Evolutionary conservation across 2,113 vertebrate species (phyloP).

Genomic region (Nematolebias whitei): DNA sequence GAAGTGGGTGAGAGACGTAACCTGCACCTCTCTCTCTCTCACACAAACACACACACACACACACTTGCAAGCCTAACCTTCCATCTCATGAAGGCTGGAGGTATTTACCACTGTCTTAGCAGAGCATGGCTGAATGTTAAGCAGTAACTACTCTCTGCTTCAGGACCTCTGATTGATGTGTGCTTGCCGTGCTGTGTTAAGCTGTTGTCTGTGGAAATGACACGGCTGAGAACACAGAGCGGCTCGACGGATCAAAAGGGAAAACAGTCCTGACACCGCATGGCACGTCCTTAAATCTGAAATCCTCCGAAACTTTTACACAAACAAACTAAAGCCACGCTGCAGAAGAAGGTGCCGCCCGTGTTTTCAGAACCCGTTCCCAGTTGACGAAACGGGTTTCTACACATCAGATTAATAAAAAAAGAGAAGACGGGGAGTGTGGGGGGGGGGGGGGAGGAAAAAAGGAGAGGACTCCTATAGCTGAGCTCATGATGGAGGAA

Average conservation of each 20-base stretch:
- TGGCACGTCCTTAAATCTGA: slow-evolving; percentile 58
- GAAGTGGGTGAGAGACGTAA: slow-evolving; percentile 43
- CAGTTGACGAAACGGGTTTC: neutral
- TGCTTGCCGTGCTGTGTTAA: slow-evolving; percentile 77
- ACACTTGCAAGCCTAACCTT: slow-evolving; percentile 31
- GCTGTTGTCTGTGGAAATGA: slow-evolving; percentile 78
- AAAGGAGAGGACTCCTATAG: too few relatives aligned
- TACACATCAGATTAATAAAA: slow-evolving; percentile 39
- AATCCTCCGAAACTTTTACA: slow-evolving; percentile 58
- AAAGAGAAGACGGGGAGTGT: neutral
- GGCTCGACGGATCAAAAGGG: slow-evolving; percentile 61
- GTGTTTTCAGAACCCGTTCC: too few relatives aligned
- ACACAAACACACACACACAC: neutral
- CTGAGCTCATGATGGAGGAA: too few relatives aligned
- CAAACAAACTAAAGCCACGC: slow-evolving; percentile 41
- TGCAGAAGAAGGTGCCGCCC: slow-evolving; percentile 8
- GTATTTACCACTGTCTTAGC: slow-evolving; percentile 76
- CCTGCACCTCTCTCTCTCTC: slow-evolving; percentile 14
- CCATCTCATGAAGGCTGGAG: slow-evolving; percentile 53
- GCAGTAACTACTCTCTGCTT: slow-evolving; percentile 73
- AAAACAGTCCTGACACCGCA: slow-evolving; percentile 60
- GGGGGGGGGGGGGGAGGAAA: neutral
- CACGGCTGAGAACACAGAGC: slow-evolving; percentile 73
- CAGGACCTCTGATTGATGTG: slow-evolving; percentile 79
- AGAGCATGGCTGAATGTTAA: slow-evolving; percentile 70